phyloP scores from a whole-genome alignment of 2,888 invertebrate species.

The Therioaphis trifolii region DNA sequence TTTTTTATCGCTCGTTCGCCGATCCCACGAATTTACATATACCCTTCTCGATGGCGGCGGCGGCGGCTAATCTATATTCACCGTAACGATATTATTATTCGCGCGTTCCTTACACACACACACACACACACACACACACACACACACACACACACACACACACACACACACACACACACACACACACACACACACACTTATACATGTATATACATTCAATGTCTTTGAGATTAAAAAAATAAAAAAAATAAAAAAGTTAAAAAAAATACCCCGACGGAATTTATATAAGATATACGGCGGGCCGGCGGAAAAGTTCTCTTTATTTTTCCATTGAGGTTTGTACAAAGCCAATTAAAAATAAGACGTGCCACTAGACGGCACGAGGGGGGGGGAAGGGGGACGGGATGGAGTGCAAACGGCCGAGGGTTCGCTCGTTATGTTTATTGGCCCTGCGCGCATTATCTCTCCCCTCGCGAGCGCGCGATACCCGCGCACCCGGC shows the following conservation, averaged over 20 bases:
- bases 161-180: too few species aligned
- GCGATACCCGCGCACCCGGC: neutral
- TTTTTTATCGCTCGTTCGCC: conserved; percentile 59
- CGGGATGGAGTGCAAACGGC: conserved; percentile 65
- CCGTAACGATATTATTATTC: conserved; percentile 61
- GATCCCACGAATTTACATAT: conserved; percentile 54
- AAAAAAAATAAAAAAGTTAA: neutral
- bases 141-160: neutral
- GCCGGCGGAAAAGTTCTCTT: conserved; percentile 47
- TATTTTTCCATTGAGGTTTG: conserved; percentile 64
- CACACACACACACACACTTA: too few species aligned
- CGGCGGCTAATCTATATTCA: conserved; percentile 51
- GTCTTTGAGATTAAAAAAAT: conserved; percentile 59
- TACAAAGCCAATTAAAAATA: conserved; percentile 64
- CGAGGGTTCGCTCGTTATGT: conserved; percentile 68
- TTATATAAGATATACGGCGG: neutral
- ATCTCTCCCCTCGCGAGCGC: conserved; percentile 14
- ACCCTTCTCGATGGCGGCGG: neutral
- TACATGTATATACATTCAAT: conserved; percentile 12
- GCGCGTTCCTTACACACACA: neutral
- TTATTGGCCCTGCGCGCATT: conserved; percentile 68
- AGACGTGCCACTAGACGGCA: conserved; percentile 63
- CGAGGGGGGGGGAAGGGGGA: neutral
- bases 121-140: neutral
- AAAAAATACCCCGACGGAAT: conserved; percentile 14